Evolutionary conservation across 2,888 invertebrate species (phyloP), one percentile per base, ranked within the genome.

Genomic region (Meteorus cinctellus): DNA sequence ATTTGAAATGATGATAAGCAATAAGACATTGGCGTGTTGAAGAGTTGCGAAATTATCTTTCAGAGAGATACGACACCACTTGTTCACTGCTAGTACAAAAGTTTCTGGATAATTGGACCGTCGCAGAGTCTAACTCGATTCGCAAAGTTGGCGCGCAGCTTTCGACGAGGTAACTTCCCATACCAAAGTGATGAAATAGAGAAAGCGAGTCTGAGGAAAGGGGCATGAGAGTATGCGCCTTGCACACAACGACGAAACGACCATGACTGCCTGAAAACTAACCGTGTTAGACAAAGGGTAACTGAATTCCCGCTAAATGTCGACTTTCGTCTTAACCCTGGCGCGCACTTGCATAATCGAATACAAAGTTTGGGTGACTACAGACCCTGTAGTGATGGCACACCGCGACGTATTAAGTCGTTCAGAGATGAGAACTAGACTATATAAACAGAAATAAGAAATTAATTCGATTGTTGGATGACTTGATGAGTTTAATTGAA

Each of bases 241-340:
- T 12, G 24, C 45, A 60, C 27, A 67, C 60, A 55, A 55, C 74
- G 67, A 16, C 29, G 60, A 72, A 55, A 63, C 76, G 74, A 77
- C 76, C 76, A 60, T 81, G 75, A 74, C 77, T 80, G 79, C 78
- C 80, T 80, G 82, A 84, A 85, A 83, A 84, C 84, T 84, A 85
- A 86, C 79, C 69, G 78, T 81, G 83, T 85, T 86, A 84, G 84
- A 82, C 81, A 81, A 84, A 85, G 85, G 83, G 83, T 85, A 85
- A 87, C 84, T 85, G 81, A 82, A 86, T 86, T 80, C 82, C 80
- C 79, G 84, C 82, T 86, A 83, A 86, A 86, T 86, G 83, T 82
- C 78, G 85, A 86, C 84, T 84, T 87, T 84, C 81, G 81, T 80
- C 82, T 83, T 84, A 82, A 79, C 79, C 80, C 80, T 48, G 19